These are phyloP conservation scores for Pygmarrhopalites habei DNA, from an alignment of 1,140 invertebrate genomes.

Conservation along the genomic window DNA sequence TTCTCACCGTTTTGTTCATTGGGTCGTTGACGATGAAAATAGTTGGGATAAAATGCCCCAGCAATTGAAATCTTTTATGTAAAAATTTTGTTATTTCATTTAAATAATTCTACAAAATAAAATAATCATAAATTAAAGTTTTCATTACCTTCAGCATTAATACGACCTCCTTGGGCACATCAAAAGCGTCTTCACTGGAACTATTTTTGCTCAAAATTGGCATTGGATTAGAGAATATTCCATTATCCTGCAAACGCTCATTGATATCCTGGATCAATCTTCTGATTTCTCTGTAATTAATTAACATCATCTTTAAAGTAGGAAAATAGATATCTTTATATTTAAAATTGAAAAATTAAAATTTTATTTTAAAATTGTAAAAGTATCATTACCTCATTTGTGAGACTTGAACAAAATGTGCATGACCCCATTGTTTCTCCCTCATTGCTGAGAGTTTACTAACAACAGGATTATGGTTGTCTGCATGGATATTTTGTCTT, in stretches of 20 bases:
- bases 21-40: conserved; percentile 57
- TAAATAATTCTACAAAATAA: too few relatives aligned
- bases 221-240: not conserved
- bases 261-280: conserved; percentile 17
- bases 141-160: conserved; percentile 34
- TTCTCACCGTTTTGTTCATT: conserved; percentile 52
- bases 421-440: conserved; percentile 26
- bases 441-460: not conserved
- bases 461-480: too few relatives aligned
- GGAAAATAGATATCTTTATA: too few relatives aligned
- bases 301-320: too few relatives aligned
- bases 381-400: too few relatives aligned
- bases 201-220: not conserved
- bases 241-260: conserved; percentile 16
- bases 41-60: conserved; percentile 87
- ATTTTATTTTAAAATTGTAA: too few relatives aligned
- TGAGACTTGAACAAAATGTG: too few relatives aligned
- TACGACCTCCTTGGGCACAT: conserved; percentile 17
- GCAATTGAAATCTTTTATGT: conserved; percentile 61
- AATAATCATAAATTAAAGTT: too few relatives aligned
- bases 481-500: too few relatives aligned
- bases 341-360: too few relatives aligned
- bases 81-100: too few relatives aligned
- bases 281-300: too few relatives aligned
- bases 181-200: not conserved